Evolutionary conservation across 2,888 invertebrate genomes (phyloP).

Genomic region (Spatulosminthurus flaviceps): DNA sequence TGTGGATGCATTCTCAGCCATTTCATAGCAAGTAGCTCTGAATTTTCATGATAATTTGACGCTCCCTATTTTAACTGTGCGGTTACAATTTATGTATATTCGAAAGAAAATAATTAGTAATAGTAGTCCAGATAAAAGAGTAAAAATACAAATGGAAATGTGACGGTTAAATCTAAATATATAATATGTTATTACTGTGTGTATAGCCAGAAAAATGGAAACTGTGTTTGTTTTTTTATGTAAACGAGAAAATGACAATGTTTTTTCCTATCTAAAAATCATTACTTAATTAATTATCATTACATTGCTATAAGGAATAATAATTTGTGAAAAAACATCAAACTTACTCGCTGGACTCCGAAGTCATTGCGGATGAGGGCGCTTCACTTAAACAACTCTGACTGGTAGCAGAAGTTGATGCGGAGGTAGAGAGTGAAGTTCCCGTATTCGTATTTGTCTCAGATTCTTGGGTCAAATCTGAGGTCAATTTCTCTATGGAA

Average conservation of each 20-base stretch:
- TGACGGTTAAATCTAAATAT: neutral
- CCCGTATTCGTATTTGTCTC: neutral
- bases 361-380: constrained; percentile 32
- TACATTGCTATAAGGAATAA: no score
- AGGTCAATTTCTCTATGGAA: constrained; percentile 57
- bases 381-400: constrained; percentile 33
- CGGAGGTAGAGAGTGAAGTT: constrained; percentile 25
- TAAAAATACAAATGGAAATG: neutral
- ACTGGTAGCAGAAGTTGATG: constrained; percentile 34
- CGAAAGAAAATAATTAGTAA: no score
- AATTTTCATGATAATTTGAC: no score
- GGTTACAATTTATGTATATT: no score
- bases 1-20: no score
- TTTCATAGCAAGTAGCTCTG: no score
- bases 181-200: no score
- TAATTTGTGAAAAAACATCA: constrained; percentile 11
- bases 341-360: constrained; percentile 52
- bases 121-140: neutral
- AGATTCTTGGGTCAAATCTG: constrained; percentile 38
- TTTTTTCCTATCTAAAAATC: neutral
- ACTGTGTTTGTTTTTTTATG: neutral
- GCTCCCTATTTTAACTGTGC: no score
- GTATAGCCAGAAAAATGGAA: neutral
- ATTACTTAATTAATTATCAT: no score
- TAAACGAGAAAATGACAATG: neutral